Percentiles rank a stretch among this genome's conserved stretches.
Evolutionary conservation across 2,113 vertebrate genomes (phyloP).

Genomic region (Henicopernis longicauda): DNA sequence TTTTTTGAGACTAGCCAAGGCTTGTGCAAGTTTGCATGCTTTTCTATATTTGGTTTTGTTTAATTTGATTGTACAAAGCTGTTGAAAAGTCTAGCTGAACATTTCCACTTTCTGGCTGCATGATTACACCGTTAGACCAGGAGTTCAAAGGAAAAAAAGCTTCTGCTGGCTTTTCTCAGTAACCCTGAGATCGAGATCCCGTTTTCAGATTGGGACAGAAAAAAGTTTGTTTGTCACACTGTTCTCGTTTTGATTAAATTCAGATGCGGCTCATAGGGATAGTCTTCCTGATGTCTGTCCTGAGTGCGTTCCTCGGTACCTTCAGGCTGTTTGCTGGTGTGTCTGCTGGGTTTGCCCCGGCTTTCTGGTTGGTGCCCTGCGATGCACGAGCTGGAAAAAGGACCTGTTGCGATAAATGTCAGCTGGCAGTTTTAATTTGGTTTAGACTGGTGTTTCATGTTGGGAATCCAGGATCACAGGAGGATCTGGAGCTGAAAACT

Average conservation of each 20-base stretch:
- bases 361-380: neutral
- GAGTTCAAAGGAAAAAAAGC: neutral
- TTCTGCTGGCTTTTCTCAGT: neutral
- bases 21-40: conserved; percentile 62
- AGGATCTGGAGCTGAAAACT: neutral
- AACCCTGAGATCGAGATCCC: neutral
- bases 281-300: neutral
- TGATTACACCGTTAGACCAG: neutral
- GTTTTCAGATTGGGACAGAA: neutral
- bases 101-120: neutral
- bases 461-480: neutral
- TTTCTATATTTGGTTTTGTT: conserved; percentile 73
- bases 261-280: neutral
- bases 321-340: neutral
- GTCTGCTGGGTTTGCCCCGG: neutral
- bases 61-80: conserved; percentile 60
- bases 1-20: conserved; percentile 28
- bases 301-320: neutral
- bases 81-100: conserved; percentile 36
- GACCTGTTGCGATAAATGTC: neutral
- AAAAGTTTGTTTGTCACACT: neutral
- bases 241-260: neutral
- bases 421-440: neutral
- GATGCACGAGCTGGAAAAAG: neutral
- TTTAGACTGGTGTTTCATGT: neutral